Conservation (phyloP, 2,113 vertebrate genomes). For the Tringa solitaria region DNA sequence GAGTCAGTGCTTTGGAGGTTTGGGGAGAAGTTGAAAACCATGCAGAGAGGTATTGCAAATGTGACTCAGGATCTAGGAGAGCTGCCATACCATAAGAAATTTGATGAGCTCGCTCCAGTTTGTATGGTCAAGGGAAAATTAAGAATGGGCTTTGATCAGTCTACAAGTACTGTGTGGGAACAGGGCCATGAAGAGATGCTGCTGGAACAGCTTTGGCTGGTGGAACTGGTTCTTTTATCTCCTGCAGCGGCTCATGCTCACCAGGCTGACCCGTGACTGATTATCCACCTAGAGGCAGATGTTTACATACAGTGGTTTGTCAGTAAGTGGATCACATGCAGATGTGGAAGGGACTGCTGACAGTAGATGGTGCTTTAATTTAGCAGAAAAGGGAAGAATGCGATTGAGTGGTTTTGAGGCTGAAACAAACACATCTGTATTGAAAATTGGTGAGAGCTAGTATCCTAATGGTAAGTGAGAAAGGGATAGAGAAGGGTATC, state of each 20-base stretch:
- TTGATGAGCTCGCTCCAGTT: not conserved
- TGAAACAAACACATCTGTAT: not conserved
- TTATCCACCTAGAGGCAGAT: not conserved
- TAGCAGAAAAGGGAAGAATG: slow-evolving; percentile 3
- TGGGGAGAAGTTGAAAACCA: not conserved
- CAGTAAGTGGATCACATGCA: not conserved
- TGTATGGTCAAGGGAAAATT: not conserved
- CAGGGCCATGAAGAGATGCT: not conserved
- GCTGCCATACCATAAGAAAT: not conserved
- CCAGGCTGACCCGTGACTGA: not conserved
- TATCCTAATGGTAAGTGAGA: not conserved
- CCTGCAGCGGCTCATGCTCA: not conserved
- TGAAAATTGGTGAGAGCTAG: not conserved
- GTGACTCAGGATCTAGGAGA: not conserved
- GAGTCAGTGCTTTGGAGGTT: not conserved
- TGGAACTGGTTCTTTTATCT: slow-evolving; percentile 3
- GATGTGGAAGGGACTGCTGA: slow-evolving; percentile 36
- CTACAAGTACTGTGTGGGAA: not conserved
- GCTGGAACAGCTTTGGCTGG: not conserved
- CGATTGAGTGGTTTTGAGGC: not conserved
- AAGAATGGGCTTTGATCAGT: not conserved
- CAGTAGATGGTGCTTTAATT: slow-evolving; percentile 67
- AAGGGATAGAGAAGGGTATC: not conserved
- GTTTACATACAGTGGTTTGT: not conserved
- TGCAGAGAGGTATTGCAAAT: not conserved